Evolutionary conservation across 2,797 vertebrate species (phyloP).

Genomic region (Diplodus puntazzo): DNA sequence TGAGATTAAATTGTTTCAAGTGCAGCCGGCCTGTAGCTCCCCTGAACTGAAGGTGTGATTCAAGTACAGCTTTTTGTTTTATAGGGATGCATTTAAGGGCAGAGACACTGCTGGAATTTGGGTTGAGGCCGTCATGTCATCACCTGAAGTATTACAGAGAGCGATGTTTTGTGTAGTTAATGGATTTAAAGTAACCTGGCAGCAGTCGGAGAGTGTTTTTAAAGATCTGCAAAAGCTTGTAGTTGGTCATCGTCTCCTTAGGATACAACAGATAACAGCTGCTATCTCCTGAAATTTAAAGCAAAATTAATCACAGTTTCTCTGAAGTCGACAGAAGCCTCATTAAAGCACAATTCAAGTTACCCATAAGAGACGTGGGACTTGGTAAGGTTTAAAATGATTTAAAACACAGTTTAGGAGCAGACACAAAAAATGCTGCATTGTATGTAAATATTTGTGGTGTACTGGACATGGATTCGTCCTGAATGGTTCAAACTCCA

Average conservation of each 20-base stretch:
- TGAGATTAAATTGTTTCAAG: slow-evolving; percentile 29
- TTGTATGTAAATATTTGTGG: too few relatives aligned
- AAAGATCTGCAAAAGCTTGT: neutral
- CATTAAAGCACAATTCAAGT: neutral
- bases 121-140: slow-evolving; percentile 18
- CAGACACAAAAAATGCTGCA: too few relatives aligned
- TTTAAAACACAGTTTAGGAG: too few relatives aligned
- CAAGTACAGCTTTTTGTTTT: neutral
- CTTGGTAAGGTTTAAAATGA: neutral
- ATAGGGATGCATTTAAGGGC: slow-evolving; percentile 5
- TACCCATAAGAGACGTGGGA: neutral
- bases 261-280: neutral
- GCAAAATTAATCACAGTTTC: neutral
- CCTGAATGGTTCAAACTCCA: too few relatives aligned
- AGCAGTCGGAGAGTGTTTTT: neutral
- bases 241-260: neutral
- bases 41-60: slow-evolving; percentile 28
- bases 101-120: neutral
- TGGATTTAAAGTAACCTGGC: neutral
- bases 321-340: neutral
- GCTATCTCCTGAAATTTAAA: neutral
- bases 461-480: too few relatives aligned
- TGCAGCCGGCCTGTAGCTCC: slow-evolving; percentile 25
- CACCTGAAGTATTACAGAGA: neutral
- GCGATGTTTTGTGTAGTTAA: neutral